A percentile compares a stretch with the other conserved stretches of the same genome.
These are phyloP conservation scores for Atta cephalotes DNA, from an alignment of 1,140 invertebrate species.

Conservation along the genomic window DNA sequence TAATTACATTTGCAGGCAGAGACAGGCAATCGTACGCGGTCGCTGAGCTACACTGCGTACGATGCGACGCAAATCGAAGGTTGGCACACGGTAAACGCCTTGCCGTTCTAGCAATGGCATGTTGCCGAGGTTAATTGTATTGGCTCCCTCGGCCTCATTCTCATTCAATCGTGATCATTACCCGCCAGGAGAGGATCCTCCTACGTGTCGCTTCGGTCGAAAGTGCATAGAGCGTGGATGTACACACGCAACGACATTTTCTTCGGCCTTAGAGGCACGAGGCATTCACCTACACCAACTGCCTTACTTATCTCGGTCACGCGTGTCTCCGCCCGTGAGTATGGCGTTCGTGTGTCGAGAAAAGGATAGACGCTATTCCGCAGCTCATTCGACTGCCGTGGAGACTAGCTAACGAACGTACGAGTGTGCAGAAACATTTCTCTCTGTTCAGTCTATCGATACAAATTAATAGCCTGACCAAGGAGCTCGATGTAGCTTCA, in stretches of 20 bases:
- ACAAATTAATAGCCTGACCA: slow-evolving; percentile 76
- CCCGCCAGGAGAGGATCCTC: slow-evolving; percentile 78
- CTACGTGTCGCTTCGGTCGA: slow-evolving; percentile 75
- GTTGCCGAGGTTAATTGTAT: slow-evolving; percentile 82
- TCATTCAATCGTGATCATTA: slow-evolving; percentile 84
- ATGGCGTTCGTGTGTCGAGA: slow-evolving; percentile 23
- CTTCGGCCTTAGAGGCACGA: slow-evolving; percentile 52
- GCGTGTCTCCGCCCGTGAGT: slow-evolving; percentile 37
- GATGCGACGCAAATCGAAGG: slow-evolving; percentile 42
- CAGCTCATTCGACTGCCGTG: slow-evolving; percentile 59
- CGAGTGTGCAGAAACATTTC: slow-evolving; percentile 69
- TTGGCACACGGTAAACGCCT: slow-evolving; percentile 62
- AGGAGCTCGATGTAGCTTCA: background rate
- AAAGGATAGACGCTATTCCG: slow-evolving; percentile 40
- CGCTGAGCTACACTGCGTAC: background rate
- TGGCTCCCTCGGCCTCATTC: slow-evolving; percentile 83
- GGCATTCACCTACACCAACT: background rate
- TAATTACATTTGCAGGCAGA: slow-evolving; percentile 74
- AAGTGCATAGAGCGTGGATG: slow-evolving; percentile 41
- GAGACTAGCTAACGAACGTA: slow-evolving; percentile 71
- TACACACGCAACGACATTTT: slow-evolving; percentile 50
- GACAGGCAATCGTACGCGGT: slow-evolving; percentile 30
- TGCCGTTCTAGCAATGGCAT: slow-evolving; percentile 77
- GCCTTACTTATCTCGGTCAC: slow-evolving; percentile 64
- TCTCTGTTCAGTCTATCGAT: slow-evolving; percentile 72